Evolutionary conservation across 2,113 vertebrate species (phyloP).

Genomic region (Rhea pennata): DNA sequence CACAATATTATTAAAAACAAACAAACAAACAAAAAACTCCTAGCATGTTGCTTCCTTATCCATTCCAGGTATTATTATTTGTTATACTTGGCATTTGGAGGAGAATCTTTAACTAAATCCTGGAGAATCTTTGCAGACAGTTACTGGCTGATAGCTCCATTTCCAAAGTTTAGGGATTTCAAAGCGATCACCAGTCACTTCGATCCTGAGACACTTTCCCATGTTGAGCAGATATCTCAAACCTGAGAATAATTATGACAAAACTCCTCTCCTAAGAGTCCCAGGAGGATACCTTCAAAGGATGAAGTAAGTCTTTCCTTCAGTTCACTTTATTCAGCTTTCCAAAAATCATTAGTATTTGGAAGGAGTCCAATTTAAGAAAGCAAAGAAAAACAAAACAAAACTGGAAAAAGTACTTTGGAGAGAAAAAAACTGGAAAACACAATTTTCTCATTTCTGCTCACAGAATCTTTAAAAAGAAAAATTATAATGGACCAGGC

Average conservation of each 20-base stretch:
- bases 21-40: background rate
- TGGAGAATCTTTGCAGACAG: background rate
- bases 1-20: background rate
- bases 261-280: background rate
- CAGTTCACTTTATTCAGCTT: background rate
- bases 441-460: background rate
- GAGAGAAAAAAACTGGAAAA: constrained; percentile 13
- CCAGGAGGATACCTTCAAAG: background rate
- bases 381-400: background rate
- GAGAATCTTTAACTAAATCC: background rate
- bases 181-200: background rate
- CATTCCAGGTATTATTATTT: background rate
- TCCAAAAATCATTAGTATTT: background rate
- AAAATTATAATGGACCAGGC: background rate
- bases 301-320: background rate
- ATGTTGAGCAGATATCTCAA: background rate
- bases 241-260: background rate
- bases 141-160: background rate
- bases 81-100: background rate
- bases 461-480: background rate
- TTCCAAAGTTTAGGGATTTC: background rate
- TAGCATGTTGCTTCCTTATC: background rate
- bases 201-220: background rate
- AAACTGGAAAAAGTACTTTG: background rate
- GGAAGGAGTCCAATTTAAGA: background rate